Base-by-base conservation (phyloP, 1,140 invertebrate genomes). In the Liolophura sinensis region DNA sequence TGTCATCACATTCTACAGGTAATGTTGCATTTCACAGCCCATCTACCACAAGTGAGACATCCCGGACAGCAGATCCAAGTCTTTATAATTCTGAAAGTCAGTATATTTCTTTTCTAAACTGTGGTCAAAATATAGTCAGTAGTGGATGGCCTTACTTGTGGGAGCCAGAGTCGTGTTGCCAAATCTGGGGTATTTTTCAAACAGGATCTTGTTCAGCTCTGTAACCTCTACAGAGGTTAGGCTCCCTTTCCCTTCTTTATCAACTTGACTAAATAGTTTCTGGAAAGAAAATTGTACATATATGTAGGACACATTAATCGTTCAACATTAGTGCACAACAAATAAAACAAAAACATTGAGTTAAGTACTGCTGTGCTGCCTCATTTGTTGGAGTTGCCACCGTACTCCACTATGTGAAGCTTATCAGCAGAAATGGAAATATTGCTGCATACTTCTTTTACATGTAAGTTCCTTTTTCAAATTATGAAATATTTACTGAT, bases 161-260 rank as follows among this genome's bases (percentile, higher is more conserved):
- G 31, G 31, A 40, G 31, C 31, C 31, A 5, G 3, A 40, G 15
- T 24, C 51, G 60, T 61, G 12, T 56, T 58, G n/a, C 77, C 77
- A 62, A 79, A 67, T 51, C 77, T 64, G 47, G 77, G 71, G 51
- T 68, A 76, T 56, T 65, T 73, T 0, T 65, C 27, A n/a, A 72
- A 72, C 15, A 77, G 56, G 22, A 62, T 58, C 15, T 70, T 62
- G 59, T 74, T 76, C 5, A 77, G 49, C 14, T 49, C 50, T 12
- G 31, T 51, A 16, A 77, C 55, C 61, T 75, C 70, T 24, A 76
- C 58, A n/a, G 69, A 63, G 7, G 67, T 71, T 16, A 77, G 61
- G 0, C 63, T 72, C n/a, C 69, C 68, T 1, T 62, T 69, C 3
- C 70, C 61, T 62, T 70, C 68, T 16, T 72, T 67, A 64, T 75